These are phyloP conservation scores for Wasmannia auropunctata DNA, from an alignment of 1,140 invertebrate species.

Conservation along the genomic window DNA sequence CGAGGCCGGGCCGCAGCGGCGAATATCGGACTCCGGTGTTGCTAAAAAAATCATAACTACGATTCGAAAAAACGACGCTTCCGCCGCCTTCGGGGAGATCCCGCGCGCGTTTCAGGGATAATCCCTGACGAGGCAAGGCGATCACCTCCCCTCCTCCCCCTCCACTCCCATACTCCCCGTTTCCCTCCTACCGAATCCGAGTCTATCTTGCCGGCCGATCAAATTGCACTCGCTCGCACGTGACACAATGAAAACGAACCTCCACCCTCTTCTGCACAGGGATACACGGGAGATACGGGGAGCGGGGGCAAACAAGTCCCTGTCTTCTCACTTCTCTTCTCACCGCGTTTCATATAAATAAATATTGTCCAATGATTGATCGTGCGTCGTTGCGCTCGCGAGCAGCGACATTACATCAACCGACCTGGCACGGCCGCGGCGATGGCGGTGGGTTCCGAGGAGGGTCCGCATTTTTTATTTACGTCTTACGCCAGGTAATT, in stretches of 20 bases:
- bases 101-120: background rate
- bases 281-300: background rate
- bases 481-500: constrained; percentile 71
- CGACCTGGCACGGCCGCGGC: constrained; percentile 58
- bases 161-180: too few relatives aligned
- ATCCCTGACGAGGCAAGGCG: background rate
- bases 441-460: constrained; percentile 35
- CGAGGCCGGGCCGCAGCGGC: background rate
- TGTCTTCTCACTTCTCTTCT: constrained; percentile 45
- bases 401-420: constrained; percentile 72
- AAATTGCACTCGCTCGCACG: constrained; percentile 52
- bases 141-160: too few relatives aligned
- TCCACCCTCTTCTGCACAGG: constrained; percentile 2
- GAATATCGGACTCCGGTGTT: constrained; percentile 27
- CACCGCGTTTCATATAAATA: constrained; percentile 75
- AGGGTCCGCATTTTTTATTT: constrained; percentile 70
- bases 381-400: constrained; percentile 62
- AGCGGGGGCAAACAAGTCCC: constrained; percentile 55
- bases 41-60: constrained; percentile 53
- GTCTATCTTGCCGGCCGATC: constrained; percentile 67
- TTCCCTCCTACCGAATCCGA: background rate
- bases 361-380: constrained; percentile 80
- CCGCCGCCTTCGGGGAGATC: background rate
- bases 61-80: constrained; percentile 22
- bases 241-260: constrained; percentile 68